Conservation (phyloP, 2,888 invertebrate genomes). For the Campoletis raptor region DNA sequence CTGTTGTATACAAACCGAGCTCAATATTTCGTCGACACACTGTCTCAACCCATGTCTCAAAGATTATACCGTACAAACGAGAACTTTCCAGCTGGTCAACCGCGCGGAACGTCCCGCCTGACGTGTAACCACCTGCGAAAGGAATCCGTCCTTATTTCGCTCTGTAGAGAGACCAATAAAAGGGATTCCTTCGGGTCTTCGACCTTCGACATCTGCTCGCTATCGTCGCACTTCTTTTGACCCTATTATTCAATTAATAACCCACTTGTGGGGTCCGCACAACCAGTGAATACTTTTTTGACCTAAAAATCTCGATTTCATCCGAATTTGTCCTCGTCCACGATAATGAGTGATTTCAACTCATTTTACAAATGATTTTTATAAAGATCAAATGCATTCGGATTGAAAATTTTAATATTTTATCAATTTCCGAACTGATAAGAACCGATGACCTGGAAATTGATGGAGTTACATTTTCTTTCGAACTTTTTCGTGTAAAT, state of each 20-base stretch:
- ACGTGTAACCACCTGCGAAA: constrained; percentile 58
- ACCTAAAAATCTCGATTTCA: not conserved
- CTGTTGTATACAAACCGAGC: not conserved
- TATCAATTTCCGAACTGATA: not conserved
- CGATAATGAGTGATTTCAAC: not conserved
- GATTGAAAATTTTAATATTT: too few relatives aligned
- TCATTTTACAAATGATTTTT: not conserved
- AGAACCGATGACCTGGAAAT: too few relatives aligned
- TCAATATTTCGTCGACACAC: constrained; percentile 22
- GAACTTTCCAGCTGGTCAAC: constrained; percentile 59
- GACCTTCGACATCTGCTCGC: constrained; percentile 55
- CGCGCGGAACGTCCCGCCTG: constrained; percentile 57
- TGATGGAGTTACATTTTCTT: too few relatives aligned
- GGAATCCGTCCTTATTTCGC: constrained; percentile 53
- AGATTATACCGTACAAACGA: constrained; percentile 46
- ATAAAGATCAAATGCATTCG: not conserved
- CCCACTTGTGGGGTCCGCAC: not conserved
- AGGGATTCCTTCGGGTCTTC: constrained; percentile 55
- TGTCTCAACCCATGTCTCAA: constrained; percentile 21
- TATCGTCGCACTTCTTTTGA: constrained; percentile 34
- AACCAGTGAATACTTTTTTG: not conserved
- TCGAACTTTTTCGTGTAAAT: too few relatives aligned
- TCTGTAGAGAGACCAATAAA: constrained; percentile 18
- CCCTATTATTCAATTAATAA: constrained; percentile 8
- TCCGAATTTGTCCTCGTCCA: not conserved